Evolutionary conservation across 2,113 vertebrate genomes (phyloP).

Genomic region (Hyaena hyaena): DNA sequence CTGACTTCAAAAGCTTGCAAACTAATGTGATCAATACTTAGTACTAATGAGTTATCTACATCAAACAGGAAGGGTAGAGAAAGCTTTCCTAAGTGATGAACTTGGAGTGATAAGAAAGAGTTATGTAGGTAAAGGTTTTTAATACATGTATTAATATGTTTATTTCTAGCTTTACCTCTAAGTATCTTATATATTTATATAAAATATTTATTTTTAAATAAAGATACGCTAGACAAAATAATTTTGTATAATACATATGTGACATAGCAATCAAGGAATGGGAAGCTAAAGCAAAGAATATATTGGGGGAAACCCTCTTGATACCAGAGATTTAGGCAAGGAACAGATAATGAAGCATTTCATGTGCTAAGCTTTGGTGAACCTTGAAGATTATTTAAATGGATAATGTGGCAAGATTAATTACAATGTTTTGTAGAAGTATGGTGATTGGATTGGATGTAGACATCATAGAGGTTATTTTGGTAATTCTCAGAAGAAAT

Average conservation of each 20-base stretch:
- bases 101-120: not conserved
- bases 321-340: not conserved
- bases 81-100: not conserved
- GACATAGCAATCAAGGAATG: not conserved
- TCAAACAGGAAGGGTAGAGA: not conserved
- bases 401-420: not conserved
- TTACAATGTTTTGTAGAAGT: not conserved
- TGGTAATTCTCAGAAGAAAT: not conserved
- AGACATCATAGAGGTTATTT: not conserved
- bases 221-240: not conserved
- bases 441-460: not conserved
- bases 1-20: not conserved
- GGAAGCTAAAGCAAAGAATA: not conserved
- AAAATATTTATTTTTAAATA: not conserved
- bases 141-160: not conserved
- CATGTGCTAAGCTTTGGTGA: not conserved
- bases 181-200: not conserved
- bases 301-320: not conserved
- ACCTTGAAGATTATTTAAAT: not conserved
- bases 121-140: not conserved
- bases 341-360: not conserved
- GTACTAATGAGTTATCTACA: not conserved
- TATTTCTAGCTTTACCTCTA: not conserved
- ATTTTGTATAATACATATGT: not conserved
- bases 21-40: not conserved